Evolutionary conservation across 2,888 invertebrate species (phyloP).

Genomic region (Apamea sordens): DNA sequence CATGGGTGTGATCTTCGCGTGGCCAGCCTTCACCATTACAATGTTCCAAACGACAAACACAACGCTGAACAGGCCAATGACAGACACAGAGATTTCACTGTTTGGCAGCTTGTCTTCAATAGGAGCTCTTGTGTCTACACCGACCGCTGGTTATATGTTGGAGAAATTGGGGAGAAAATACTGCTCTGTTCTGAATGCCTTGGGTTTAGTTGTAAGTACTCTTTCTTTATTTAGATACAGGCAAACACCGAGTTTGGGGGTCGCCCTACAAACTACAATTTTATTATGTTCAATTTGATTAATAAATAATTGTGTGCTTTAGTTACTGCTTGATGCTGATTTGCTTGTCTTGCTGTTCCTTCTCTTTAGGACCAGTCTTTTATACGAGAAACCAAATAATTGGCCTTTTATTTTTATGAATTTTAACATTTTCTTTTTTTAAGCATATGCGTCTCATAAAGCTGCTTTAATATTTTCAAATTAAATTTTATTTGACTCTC

Average conservation of each 20-base stretch:
- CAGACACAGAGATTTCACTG: conserved; percentile 74
- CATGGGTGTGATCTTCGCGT: conserved; percentile 78
- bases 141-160: conserved; percentile 70
- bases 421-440: not conserved
- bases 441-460: not conserved
- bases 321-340: not conserved
- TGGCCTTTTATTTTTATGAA: not conserved
- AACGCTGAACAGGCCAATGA: conserved; percentile 77
- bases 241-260: not conserved
- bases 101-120: conserved; percentile 79
- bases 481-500: not conserved
- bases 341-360: not conserved
- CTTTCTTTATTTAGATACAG: not conserved
- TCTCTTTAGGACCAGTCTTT: not conserved
- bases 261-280: not conserved
- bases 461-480: not conserved
- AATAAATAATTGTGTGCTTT: not conserved
- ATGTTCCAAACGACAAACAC: conserved; percentile 78
- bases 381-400: not conserved
- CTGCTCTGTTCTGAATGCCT: conserved; percentile 67
- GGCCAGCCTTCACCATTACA: conserved; percentile 79
- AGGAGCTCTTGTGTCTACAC: conserved; percentile 75
- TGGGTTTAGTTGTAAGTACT: conserved; percentile 75
- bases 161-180: conserved; percentile 77
- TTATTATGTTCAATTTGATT: not conserved